phyloP scores from a whole-genome alignment of 2,888 invertebrate genomes.

The Troides helena region DNA sequence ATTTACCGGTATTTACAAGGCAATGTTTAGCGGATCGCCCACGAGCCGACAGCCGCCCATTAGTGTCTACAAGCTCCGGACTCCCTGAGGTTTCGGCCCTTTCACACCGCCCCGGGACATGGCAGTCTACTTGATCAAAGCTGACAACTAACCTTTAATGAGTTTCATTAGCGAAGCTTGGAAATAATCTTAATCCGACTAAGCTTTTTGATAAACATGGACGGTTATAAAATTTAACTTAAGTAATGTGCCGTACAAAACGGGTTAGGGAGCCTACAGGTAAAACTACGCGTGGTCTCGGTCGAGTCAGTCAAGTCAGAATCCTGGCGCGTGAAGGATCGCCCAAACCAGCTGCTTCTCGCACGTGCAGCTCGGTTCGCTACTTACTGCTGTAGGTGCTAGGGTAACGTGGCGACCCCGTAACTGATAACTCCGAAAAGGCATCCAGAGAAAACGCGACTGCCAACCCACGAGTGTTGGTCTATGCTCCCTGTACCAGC shows the following conservation, averaged over 20 bases:
- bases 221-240: not conserved
- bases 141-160: slow-evolving; percentile 26
- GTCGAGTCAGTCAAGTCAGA: no score
- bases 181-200: not conserved
- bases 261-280: no score
- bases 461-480: no score
- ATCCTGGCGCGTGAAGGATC: no score
- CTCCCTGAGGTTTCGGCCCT: slow-evolving; percentile 52
- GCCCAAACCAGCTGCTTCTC: no score
- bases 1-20: slow-evolving; percentile 68
- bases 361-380: no score
- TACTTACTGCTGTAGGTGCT: no score
- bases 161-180: slow-evolving; percentile 13
- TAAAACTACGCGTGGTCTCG: no score
- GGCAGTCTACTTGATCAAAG: slow-evolving; percentile 27
- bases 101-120: slow-evolving; percentile 41
- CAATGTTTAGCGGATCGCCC: slow-evolving; percentile 67
- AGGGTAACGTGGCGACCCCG: no score
- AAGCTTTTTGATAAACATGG: not conserved
- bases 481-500: no score
- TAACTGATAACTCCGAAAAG: no score
- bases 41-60: slow-evolving; percentile 67
- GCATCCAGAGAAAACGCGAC: no score
- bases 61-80: slow-evolving; percentile 50
- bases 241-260: not conserved